These are phyloP conservation scores for Drosophila tropicalis DNA, from an alignment of 1,140 invertebrate genomes.

Conservation along the genomic window DNA sequence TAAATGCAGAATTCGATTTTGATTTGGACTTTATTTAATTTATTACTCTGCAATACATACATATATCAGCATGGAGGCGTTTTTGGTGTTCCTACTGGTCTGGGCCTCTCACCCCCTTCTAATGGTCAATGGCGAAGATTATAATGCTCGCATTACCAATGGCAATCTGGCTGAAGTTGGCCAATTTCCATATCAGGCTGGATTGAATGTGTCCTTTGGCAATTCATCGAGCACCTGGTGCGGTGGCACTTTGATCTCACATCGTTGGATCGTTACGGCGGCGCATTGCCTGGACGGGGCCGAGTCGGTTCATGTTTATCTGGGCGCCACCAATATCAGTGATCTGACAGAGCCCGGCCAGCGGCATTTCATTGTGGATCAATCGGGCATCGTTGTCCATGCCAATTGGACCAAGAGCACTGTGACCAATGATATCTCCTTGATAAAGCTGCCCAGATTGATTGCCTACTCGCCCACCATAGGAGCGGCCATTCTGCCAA, in stretches of 20 bases:
- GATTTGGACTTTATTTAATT: background rate
- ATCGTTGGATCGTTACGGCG: constrained; percentile 57
- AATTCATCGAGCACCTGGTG: constrained; percentile 47
- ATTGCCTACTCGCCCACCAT: constrained; percentile 34
- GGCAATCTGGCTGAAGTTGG: constrained; percentile 45
- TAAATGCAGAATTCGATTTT: background rate
- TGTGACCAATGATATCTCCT: constrained; percentile 54
- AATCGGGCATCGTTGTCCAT: constrained; percentile 37
- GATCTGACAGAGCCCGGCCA: constrained; percentile 26
- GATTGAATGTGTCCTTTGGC: constrained; percentile 59
- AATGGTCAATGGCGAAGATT: too few relatives aligned
- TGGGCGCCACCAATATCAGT: constrained; percentile 44
- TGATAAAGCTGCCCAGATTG: constrained; percentile 37
- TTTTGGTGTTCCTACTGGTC: background rate
- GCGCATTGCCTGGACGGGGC: constrained; percentile 56
- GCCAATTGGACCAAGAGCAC: constrained; percentile 43
- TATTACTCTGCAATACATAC: background rate
- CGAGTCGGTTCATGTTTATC: constrained; percentile 28
- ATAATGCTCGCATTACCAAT: constrained; percentile 54
- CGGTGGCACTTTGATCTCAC: constrained; percentile 50
- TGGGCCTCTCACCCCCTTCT: too few relatives aligned
- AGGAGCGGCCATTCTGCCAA: constrained; percentile 32
- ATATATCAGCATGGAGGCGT: constrained; percentile 1
- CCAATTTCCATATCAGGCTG: constrained; percentile 66
- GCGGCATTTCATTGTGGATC: constrained; percentile 17